These are phyloP conservation scores for Bombus superbus DNA, from an alignment of 1,140 invertebrate species.

Conservation along the genomic window DNA sequence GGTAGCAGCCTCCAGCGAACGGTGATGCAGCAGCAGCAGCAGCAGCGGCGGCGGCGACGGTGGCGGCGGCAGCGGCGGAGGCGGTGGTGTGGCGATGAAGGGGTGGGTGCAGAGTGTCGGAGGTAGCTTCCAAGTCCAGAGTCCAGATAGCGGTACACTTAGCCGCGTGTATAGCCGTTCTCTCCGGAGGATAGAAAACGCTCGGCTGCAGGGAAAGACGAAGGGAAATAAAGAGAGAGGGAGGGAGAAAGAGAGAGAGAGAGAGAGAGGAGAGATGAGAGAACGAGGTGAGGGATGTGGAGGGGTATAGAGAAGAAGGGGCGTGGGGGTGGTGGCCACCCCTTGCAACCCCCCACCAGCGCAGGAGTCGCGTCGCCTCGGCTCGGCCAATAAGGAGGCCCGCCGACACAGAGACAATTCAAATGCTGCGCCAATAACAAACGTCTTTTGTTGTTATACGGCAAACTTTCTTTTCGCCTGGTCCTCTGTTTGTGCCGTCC, in stretches of 20 bases:
- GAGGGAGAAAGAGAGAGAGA: background rate
- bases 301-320: constrained; percentile 48
- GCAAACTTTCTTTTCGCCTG: constrained; percentile 79
- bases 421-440: constrained; percentile 83
- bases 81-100: constrained; percentile 30
- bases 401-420: constrained; percentile 81
- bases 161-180: constrained; percentile 74
- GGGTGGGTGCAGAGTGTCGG: constrained; percentile 36
- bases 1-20: constrained; percentile 64
- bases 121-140: constrained; percentile 69
- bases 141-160: constrained; percentile 74
- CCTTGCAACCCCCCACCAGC: constrained; percentile 76
- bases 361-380: constrained; percentile 76
- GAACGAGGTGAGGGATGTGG: constrained; percentile 31
- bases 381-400: constrained; percentile 81
- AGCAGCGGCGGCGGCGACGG: background rate
- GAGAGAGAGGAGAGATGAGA: background rate
- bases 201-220: constrained; percentile 51
- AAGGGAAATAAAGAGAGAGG: constrained; percentile 11
- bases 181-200: constrained; percentile 65
- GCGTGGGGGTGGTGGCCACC: constrained; percentile 71
- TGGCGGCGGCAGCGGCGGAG: background rate
- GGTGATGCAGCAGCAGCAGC: constrained; percentile 46
- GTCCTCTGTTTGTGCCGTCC: constrained; percentile 73
- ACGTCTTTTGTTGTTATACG: constrained; percentile 83